phyloP scores from a whole-genome alignment of 92 coral and sea anemone genomes.

The Bergia puertoricense region DNA sequence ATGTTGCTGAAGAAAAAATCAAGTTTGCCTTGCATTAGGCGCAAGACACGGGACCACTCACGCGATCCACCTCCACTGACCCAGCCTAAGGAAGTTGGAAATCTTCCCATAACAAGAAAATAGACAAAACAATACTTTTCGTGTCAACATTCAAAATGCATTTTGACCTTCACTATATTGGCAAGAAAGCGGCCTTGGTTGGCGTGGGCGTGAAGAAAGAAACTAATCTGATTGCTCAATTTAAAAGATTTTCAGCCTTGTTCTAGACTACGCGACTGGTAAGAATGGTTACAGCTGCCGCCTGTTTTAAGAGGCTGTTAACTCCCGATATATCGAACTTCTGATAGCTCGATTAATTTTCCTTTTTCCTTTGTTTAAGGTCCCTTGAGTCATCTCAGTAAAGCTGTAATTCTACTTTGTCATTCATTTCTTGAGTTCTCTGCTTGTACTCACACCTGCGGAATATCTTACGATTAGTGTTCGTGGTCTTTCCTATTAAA shows the following conservation, averaged over 20 bases:
- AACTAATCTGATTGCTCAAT: background rate
- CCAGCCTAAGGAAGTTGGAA: conserved; percentile 26
- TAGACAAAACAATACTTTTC: background rate
- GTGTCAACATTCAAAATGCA: background rate
- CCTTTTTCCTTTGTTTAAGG: background rate
- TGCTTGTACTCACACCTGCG: too few relatives aligned
- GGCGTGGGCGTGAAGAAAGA: background rate
- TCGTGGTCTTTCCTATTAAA: background rate
- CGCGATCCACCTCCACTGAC: background rate
- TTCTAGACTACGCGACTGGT: too few relatives aligned
- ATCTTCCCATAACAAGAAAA: background rate
- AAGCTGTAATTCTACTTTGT: too few relatives aligned
- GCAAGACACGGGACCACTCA: background rate
- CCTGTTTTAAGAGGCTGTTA: background rate
- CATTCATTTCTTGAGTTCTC: too few relatives aligned
- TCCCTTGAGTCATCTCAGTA: background rate
- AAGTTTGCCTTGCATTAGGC: background rate
- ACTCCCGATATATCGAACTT: too few relatives aligned
- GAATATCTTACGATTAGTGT: background rate
- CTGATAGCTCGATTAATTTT: too few relatives aligned
- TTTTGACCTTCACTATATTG: background rate
- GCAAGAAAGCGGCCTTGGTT: background rate
- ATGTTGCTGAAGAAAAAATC: background rate
- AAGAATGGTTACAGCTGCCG: background rate
- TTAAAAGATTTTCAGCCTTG: too few relatives aligned